Evolutionary conservation across 2,888 invertebrate genomes (phyloP).

Genomic region (Ennomos quercinarius): DNA sequence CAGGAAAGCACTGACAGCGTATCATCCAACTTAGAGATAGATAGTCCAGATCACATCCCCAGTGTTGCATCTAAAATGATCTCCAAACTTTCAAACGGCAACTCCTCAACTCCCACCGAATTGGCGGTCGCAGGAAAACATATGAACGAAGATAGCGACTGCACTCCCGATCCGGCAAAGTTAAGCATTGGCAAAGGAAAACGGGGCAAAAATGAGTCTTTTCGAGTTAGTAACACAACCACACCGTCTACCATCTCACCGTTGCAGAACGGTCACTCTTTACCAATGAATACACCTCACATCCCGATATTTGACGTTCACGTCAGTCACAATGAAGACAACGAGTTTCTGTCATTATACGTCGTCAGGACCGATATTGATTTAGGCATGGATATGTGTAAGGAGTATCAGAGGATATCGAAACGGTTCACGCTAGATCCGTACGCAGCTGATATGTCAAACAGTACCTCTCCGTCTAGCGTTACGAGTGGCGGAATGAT

Average conservation of each 20-base stretch:
- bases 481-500: conserved; percentile 78
- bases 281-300: conserved; percentile 71
- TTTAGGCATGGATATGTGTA: conserved; percentile 77
- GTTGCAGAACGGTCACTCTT: conserved; percentile 75
- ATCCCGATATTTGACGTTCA: conserved; percentile 78
- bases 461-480: conserved; percentile 77
- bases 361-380: conserved; percentile 78
- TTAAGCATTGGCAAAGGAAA: conserved; percentile 61
- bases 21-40: conserved; percentile 56
- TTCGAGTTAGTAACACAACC: conserved; percentile 70
- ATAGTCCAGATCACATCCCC: conserved; percentile 70
- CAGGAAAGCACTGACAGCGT: conserved; percentile 78
- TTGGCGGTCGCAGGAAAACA: conserved; percentile 47
- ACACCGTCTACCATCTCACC: conserved; percentile 82
- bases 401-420: conserved; percentile 79
- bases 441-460: conserved; percentile 76
- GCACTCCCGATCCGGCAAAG: conserved; percentile 73
- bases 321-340: conserved; percentile 75
- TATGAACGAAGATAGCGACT: conserved; percentile 60
- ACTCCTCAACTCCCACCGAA: conserved; percentile 78
- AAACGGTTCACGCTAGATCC: conserved; percentile 78
- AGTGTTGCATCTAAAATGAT: conserved; percentile 74
- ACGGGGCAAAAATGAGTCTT: conserved; percentile 70
- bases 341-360: conserved; percentile 76
- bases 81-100: conserved; percentile 78